phyloP scores from a whole-genome alignment of 2,797 vertebrate species.

The Xenopus petersii region DNA sequence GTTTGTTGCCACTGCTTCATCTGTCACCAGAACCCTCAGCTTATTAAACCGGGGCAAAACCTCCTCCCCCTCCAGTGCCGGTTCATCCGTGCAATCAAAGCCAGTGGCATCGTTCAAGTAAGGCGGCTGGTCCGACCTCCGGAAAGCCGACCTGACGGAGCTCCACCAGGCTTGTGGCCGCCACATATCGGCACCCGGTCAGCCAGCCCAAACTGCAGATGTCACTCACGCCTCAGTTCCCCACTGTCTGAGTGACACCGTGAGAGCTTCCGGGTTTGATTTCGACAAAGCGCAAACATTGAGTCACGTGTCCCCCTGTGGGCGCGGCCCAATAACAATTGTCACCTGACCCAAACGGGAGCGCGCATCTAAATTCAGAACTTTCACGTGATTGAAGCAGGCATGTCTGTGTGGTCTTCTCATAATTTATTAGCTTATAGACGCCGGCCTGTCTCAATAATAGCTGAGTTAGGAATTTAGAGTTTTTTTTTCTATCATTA shows the following conservation, averaged over 20 bases:
- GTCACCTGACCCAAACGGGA: not conserved
- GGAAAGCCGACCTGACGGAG: slow-evolving; percentile 63
- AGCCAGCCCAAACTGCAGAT: not conserved
- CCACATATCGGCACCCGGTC: slow-evolving; percentile 56
- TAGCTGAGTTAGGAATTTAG: no score
- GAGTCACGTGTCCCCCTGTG: slow-evolving; percentile 15
- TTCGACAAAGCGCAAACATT: no score
- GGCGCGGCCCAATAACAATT: not conserved
- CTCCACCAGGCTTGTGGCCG: slow-evolving; percentile 59
- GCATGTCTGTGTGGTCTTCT: no score
- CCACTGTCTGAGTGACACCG: not conserved
- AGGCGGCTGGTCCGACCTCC: slow-evolving; percentile 59
- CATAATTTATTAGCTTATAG: no score
- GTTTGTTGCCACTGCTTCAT: slow-evolving; percentile 66
- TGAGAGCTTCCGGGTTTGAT: slow-evolving; percentile 24
- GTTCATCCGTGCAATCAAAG: slow-evolving; percentile 79
- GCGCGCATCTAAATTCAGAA: no score
- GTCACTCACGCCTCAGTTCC: not conserved
- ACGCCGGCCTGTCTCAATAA: no score
- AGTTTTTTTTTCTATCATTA: not conserved
- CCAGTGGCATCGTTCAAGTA: slow-evolving; percentile 83
- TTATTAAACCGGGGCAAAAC: slow-evolving; percentile 81
- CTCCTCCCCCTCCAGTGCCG: slow-evolving; percentile 73
- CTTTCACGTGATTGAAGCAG: not conserved
- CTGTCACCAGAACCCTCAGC: slow-evolving; percentile 86